Base-by-base conservation (phyloP, 2,888 invertebrate species). In the Itoplectis maculator region DNA sequence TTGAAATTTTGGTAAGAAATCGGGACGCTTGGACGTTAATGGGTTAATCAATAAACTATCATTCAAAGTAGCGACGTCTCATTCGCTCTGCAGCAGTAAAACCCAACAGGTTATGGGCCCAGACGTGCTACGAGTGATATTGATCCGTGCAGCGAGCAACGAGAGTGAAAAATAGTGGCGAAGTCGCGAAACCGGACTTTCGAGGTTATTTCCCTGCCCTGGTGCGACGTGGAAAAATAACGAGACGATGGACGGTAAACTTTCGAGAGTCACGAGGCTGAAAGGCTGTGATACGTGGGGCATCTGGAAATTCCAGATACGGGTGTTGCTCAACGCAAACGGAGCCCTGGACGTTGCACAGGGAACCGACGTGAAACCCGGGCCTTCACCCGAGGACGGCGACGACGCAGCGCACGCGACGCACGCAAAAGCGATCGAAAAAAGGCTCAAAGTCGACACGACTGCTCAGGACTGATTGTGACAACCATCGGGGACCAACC, bases 231-330 rank as follows among this genome's bases (percentile, higher is more conserved):
- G 66, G 54, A 70, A 75, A 66, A 61, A 70, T 29, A 40, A 63
- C 54, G 23, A 49, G 40, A 69, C 7, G 20, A 74, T 78, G 81
- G 80, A 82, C 18, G 49, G 37, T 29, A 81, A 84, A 42, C 11
- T 69, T 2, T 23, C 59, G 5, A 42, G 69, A 15, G 56, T 81
- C 2, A 15, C 54, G 6, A 85, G 80, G 47, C 65, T 85, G 0
- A 83, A 81, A 42, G 82, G 72, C n/a, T 63, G 40, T 5, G 81
- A 83, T 13, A 85, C 84, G 15, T 86, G 85, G 82, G 75, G 83
- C 61, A 29, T 83, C 5, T 84, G 83, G 84, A 83, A 84, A 70
- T 85, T 84, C 20, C 83, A 84, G 61, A 54, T 82, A 13, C 69
- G 18, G 20, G 77, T 86, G 0, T 3, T 81, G 5, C 29, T 84